Conservation (phyloP, 2,113 vertebrate species). For the Centrocercus urophasianus region DNA sequence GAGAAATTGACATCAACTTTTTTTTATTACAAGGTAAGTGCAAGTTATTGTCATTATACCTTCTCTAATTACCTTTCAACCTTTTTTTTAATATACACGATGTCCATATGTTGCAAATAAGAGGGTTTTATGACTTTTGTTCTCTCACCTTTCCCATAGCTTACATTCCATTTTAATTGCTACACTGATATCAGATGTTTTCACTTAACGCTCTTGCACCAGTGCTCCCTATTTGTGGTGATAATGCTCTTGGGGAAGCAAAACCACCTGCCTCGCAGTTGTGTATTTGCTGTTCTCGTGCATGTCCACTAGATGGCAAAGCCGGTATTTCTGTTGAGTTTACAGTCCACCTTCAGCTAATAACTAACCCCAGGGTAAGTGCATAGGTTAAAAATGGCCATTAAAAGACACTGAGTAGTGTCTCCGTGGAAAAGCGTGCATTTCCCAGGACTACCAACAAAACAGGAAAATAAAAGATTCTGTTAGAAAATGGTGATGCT, state of each 20-base stretch:
- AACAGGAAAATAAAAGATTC: background rate
- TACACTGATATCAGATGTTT: background rate
- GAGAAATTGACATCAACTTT: background rate
- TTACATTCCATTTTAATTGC: conserved; percentile 36
- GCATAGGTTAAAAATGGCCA: background rate
- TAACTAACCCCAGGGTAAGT: background rate
- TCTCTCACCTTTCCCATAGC: conserved; percentile 43
- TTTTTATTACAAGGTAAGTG: conserved; percentile 58
- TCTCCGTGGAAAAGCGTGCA: background rate
- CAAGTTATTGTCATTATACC: conserved; percentile 51
- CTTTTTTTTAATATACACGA: conserved; percentile 29
- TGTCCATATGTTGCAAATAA: conserved; percentile 43
- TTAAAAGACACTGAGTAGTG: background rate
- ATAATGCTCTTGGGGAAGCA: background rate
- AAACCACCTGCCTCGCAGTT: background rate
- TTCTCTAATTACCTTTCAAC: conserved; percentile 53
- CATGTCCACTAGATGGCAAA: conserved; percentile 52
- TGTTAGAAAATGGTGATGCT: background rate
- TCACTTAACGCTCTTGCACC: background rate
- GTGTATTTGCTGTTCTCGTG: background rate
- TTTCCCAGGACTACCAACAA: background rate
- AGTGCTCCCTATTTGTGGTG: background rate
- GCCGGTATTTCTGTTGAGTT: background rate
- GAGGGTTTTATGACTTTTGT: conserved; percentile 36
- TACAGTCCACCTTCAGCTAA: background rate